Evolutionary conservation across 2,797 vertebrate genomes (phyloP).

Genomic region (Pipistrellus nathusii): DNA sequence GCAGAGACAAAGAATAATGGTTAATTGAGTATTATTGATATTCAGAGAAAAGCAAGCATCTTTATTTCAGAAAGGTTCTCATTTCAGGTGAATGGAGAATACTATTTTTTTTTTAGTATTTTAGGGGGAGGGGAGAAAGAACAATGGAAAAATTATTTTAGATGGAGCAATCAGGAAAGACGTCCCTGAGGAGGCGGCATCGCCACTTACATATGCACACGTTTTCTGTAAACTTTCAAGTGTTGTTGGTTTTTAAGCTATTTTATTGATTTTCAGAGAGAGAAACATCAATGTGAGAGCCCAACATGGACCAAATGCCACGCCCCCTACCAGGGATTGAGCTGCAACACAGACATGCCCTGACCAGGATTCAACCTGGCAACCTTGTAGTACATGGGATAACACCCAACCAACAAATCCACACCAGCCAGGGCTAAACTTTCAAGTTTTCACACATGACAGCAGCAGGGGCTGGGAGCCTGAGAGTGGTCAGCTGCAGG

Average conservation of each 20-base stretch:
- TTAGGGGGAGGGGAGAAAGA: too few species aligned
- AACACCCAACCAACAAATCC: background rate
- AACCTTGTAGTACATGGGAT: background rate
- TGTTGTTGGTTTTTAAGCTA: background rate
- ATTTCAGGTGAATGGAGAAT: too few species aligned
- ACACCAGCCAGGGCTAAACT: background rate
- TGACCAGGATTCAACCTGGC: background rate
- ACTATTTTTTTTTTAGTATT: too few species aligned
- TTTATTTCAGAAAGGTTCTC: too few species aligned
- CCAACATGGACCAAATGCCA: background rate
- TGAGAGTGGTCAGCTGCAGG: background rate
- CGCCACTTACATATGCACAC: background rate
- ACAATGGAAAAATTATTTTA: background rate
- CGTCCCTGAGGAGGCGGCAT: background rate
- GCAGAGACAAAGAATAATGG: background rate
- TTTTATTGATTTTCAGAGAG: background rate
- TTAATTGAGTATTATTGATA: too few species aligned
- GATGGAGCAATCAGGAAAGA: background rate
- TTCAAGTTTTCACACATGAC: background rate
- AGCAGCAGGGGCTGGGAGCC: background rate
- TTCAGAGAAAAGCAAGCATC: too few species aligned
- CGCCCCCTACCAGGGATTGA: background rate
- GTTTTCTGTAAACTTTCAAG: background rate
- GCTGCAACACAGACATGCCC: background rate
- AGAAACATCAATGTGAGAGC: background rate